phyloP scores from a whole-genome alignment of 2,113 vertebrate species.

The Rhizomys pruinosus region DNA sequence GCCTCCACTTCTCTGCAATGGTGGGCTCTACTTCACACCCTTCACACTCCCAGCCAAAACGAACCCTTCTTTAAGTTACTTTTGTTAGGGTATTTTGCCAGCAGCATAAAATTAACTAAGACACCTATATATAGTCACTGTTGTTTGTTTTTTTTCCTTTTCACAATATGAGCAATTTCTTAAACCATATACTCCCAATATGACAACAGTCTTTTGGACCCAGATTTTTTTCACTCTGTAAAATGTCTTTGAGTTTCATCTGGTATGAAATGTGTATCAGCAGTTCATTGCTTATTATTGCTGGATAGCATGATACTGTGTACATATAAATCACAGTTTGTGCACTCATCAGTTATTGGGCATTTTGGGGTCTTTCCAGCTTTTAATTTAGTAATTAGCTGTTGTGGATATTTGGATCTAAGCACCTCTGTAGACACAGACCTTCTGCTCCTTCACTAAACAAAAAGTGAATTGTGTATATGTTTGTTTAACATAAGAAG shows the following conservation, averaged over 20 bases:
- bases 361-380: not conserved
- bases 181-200: not conserved
- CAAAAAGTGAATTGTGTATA: not conserved
- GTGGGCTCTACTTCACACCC: too few species aligned
- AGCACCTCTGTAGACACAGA: not conserved
- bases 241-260: not conserved
- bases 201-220: not conserved
- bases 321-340: not conserved
- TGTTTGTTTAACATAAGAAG: too few species aligned
- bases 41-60: not conserved
- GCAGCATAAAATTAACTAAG: not conserved
- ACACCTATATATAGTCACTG: not conserved
- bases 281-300: not conserved
- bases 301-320: too few species aligned
- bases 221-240: not conserved
- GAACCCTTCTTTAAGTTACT: not conserved
- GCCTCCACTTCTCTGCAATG: not conserved
- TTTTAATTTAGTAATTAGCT: not conserved
- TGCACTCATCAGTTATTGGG: not conserved
- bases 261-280: not conserved
- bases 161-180: not conserved
- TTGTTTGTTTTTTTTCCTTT: not conserved
- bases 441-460: not conserved
- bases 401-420: not conserved
- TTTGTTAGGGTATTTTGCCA: not conserved